phyloP scores from a whole-genome alignment of 2,113 vertebrate species.

The Illadopsis cleaveri region DNA sequence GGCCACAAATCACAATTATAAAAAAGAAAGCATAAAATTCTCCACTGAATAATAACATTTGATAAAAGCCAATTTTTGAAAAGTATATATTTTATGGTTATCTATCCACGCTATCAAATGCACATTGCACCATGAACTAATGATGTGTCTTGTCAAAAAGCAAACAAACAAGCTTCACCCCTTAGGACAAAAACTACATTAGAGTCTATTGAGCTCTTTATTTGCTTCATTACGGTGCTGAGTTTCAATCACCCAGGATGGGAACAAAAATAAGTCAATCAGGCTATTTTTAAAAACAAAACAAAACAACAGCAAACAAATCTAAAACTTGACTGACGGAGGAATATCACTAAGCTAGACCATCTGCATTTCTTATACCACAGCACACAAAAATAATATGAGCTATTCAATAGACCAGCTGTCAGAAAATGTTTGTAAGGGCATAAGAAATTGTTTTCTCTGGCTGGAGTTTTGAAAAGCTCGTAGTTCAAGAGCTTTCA shows the following conservation, averaged over 20 bases:
- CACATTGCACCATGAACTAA: slow-evolving; percentile 37
- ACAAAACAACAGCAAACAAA: slow-evolving; percentile 7
- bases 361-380: slow-evolving; percentile 57
- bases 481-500: not conserved
- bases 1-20: slow-evolving; percentile 58
- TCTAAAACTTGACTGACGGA: slow-evolving; percentile 47
- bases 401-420: slow-evolving; percentile 42
- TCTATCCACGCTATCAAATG: slow-evolving; percentile 16
- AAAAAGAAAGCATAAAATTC: slow-evolving; percentile 57
- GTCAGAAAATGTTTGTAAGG: slow-evolving; percentile 32
- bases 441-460: not conserved
- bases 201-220: slow-evolving; percentile 46
- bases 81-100: slow-evolving; percentile 45
- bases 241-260: slow-evolving; percentile 35
- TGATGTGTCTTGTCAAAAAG: slow-evolving; percentile 48
- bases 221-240: slow-evolving; percentile 46
- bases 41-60: slow-evolving; percentile 55
- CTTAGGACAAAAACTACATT: slow-evolving; percentile 57
- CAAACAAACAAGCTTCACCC: slow-evolving; percentile 46
- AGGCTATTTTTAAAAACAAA: not conserved
- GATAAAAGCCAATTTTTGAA: slow-evolving; percentile 53
- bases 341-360: slow-evolving; percentile 34
- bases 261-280: slow-evolving; percentile 18
- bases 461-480: not conserved
- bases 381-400: slow-evolving; percentile 37